A percentile compares a stretch with the other conserved stretches of the same genome.
These are phyloP conservation scores for Selenia dentaria DNA, from an alignment of 2,888 invertebrate species.

Conservation along the genomic window DNA sequence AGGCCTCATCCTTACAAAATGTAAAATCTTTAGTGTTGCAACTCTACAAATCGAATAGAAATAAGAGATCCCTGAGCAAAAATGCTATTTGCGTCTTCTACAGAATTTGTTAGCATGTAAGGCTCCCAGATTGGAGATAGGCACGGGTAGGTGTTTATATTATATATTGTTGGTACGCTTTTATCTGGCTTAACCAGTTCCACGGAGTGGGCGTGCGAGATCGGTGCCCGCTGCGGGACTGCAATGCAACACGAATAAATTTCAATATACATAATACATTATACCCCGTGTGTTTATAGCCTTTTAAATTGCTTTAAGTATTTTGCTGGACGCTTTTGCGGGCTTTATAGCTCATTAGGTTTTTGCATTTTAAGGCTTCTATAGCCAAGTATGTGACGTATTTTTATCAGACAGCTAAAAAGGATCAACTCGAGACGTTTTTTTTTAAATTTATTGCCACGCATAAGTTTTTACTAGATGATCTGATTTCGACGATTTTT, in stretches of 20 bases:
- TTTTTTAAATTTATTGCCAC: too few relatives aligned
- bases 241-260: constrained; percentile 66
- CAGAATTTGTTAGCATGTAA: constrained; percentile 2
- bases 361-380: too few relatives aligned
- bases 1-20: too few relatives aligned
- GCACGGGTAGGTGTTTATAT: constrained; percentile 10
- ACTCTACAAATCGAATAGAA: too few relatives aligned
- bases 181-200: constrained; percentile 33
- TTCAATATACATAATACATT: constrained; percentile 43
- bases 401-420: too few relatives aligned
- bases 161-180: constrained; percentile 10
- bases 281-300: constrained; percentile 10
- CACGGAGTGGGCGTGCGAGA: constrained; percentile 55
- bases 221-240: constrained; percentile 49
- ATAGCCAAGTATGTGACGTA: too few relatives aligned
- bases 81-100: not conserved
- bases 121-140: constrained; percentile 17
- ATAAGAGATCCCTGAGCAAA: not conserved
- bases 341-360: not conserved
- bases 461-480: too few relatives aligned
- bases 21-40: too few relatives aligned
- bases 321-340: not conserved
- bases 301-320: not conserved
- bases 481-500: too few relatives aligned
- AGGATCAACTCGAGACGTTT: too few relatives aligned